phyloP scores from a whole-genome alignment of 2,113 vertebrate species.

The Puffinus mauretanicus region DNA sequence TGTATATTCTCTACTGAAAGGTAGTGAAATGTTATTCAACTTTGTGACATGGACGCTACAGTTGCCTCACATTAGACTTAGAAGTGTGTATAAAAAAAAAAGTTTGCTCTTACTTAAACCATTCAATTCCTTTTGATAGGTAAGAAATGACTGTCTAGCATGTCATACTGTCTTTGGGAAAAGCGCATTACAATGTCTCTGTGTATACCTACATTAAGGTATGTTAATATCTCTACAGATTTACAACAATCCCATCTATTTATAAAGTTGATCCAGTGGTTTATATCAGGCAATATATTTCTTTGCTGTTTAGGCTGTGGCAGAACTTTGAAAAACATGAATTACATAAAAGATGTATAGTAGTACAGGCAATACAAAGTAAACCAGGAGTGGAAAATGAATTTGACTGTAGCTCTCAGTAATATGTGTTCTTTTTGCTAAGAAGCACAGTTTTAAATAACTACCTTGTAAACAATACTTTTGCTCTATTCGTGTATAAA shows the following conservation, averaged over 20 bases:
- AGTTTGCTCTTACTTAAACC: background rate
- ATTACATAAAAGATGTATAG: background rate
- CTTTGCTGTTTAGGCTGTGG: background rate
- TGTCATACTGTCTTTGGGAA: background rate
- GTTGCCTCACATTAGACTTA: background rate
- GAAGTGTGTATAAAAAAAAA: background rate
- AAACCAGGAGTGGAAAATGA: background rate
- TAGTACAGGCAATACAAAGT: background rate
- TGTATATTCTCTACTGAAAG: background rate
- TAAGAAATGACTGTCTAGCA: background rate
- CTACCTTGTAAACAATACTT: background rate
- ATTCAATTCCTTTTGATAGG: background rate
- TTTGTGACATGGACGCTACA: background rate
- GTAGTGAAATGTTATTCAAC: background rate
- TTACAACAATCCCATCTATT: background rate
- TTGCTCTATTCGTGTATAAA: background rate
- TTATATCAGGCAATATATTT: background rate
- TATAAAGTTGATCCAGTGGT: background rate
- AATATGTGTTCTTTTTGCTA: background rate
- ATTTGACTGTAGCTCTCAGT: background rate
- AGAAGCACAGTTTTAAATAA: conserved; percentile 18
- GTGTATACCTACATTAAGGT: background rate
- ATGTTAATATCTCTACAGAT: background rate
- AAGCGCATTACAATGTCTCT: background rate
- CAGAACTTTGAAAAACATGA: background rate